A percentile compares a stretch with the other conserved stretches of the same genome.
Evolutionary conservation across 2,113 vertebrate genomes (phyloP).

Genomic region (Uropsilus gracilis): DNA sequence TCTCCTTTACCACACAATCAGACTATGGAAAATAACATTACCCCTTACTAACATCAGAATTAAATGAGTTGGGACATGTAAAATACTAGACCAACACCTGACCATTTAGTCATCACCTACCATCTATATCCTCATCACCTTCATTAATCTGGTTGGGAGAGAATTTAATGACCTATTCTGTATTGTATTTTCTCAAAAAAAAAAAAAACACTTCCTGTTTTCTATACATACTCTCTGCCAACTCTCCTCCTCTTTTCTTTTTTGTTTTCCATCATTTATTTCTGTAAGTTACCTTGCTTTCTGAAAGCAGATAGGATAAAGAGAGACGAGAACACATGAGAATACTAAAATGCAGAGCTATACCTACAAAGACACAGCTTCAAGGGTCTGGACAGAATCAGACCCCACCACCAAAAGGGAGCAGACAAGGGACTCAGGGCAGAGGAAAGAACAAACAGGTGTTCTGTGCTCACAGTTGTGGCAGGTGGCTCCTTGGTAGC

Average conservation of each 20-base stretch:
- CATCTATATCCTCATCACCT: background rate
- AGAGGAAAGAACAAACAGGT: background rate
- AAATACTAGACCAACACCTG: background rate
- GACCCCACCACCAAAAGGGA: background rate
- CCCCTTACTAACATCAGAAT: background rate
- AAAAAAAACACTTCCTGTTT: background rate
- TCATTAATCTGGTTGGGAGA: background rate
- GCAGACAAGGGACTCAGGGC: accelerated
- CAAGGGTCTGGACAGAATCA: background rate
- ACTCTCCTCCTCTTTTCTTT: background rate
- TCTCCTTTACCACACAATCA: background rate
- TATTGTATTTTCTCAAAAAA: background rate
- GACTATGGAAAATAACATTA: background rate
- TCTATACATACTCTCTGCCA: background rate
- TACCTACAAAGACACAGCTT: accelerated
- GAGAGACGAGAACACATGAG: background rate
- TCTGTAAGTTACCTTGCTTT: background rate
- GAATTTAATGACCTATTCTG: background rate
- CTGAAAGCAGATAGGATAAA: background rate
- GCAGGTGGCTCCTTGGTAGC: conserved; percentile 95
- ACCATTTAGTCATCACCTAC: background rate
- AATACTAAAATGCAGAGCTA: background rate
- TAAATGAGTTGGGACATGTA: background rate
- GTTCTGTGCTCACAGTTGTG: conserved; percentile 89
- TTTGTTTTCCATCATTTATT: background rate